Conservation (phyloP, 2,888 invertebrate species). For the Eupithecia exiguata region DNA sequence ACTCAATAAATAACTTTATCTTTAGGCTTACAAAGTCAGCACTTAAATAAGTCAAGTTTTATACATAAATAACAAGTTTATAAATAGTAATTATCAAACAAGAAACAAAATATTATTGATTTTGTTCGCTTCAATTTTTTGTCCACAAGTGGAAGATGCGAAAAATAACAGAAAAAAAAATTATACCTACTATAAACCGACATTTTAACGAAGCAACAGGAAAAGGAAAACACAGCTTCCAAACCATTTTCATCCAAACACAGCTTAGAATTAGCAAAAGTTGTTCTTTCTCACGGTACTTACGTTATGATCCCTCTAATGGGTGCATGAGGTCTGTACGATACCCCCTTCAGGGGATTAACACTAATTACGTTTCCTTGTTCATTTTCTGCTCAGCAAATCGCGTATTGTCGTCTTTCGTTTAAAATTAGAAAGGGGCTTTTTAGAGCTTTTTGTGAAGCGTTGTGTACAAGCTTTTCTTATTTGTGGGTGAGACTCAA, state of each 20-base stretch:
- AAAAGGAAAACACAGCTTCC: background rate
- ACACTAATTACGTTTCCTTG: slow-evolving; percentile 66
- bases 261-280: slow-evolving; percentile 24
- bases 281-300: slow-evolving; percentile 40
- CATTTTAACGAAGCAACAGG: background rate
- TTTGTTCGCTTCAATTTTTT: no score
- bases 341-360: slow-evolving; percentile 50
- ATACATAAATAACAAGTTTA: no score
- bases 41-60: no score
- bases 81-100: no score
- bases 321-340: slow-evolving; percentile 41
- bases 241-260: background rate
- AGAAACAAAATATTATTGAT: no score
- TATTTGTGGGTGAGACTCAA: background rate
- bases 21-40: no score
- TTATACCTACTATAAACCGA: no score
- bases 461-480: background rate
- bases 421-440: slow-evolving; percentile 5
- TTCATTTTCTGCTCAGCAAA: slow-evolving; percentile 60
- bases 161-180: no score
- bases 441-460: background rate
- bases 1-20: no score
- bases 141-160: no score
- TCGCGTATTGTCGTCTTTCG: slow-evolving; percentile 49
- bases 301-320: slow-evolving; percentile 45